phyloP scores from a whole-genome alignment of 2,888 invertebrate genomes.

The Dysmachus trigonus region DNA sequence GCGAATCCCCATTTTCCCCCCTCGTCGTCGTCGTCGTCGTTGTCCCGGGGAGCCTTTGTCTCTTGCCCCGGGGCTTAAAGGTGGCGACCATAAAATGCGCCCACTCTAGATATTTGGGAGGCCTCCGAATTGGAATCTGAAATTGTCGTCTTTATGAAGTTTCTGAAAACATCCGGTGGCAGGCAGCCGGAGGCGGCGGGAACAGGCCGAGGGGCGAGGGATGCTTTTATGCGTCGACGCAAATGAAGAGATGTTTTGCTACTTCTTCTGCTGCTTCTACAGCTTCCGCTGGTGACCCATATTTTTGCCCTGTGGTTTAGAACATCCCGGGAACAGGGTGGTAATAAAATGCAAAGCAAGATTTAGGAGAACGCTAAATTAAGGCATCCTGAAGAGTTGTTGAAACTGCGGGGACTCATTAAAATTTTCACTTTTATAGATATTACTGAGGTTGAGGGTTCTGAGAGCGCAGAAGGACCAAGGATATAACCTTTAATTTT shows the following conservation, averaged over 20 bases:
- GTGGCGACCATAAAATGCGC: slow-evolving; percentile 13
- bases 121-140: slow-evolving; percentile 48
- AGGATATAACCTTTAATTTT: background rate
- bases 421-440: background rate
- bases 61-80: background rate
- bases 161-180: background rate
- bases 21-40: background rate
- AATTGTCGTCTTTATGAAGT: slow-evolving; percentile 50
- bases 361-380: background rate
- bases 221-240: slow-evolving; percentile 17
- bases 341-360: slow-evolving; percentile 24
- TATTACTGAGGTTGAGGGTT: background rate
- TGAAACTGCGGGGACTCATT: background rate
- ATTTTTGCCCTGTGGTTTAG: slow-evolving; percentile 1
- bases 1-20: background rate
- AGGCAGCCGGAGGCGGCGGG: too few relatives aligned
- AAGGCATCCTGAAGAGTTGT: slow-evolving; percentile 51
- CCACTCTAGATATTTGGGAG: background rate
- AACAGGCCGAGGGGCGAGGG: background rate
- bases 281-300: slow-evolving; percentile 9
- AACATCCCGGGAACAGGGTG: background rate
- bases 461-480: background rate
- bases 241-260: slow-evolving; percentile 27
- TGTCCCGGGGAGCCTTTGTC: background rate
- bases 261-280: background rate